phyloP scores from a whole-genome alignment of 30 jellyfish, hydroid and myxozoan species.

The Calvadosia cruxmelitensis region DNA sequence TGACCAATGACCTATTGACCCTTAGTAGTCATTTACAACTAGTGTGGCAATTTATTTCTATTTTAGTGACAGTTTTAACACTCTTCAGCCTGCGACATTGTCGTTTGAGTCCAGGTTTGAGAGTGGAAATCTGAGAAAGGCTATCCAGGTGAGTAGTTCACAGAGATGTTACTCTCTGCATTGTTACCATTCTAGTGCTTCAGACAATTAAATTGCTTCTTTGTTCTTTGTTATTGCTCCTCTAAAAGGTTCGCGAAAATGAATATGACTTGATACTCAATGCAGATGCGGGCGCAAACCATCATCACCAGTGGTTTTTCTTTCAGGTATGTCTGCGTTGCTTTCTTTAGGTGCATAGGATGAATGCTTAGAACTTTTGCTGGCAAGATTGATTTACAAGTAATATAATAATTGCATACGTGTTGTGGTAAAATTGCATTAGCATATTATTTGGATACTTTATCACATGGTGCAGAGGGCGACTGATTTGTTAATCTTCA shows the following conservation, averaged over 20 bases:
- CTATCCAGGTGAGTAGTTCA: constrained; percentile 52
- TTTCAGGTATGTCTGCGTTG: constrained; percentile 74
- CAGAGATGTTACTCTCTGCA: not conserved
- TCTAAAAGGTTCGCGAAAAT: constrained; percentile 40
- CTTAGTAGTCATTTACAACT: too few species aligned
- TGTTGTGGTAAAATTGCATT: too few species aligned
- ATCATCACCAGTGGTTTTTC: constrained; percentile 93
- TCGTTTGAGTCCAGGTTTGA: constrained; percentile 96
- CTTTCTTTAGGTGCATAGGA: too few species aligned
- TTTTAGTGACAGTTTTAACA: too few species aligned
- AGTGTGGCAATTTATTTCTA: too few species aligned
- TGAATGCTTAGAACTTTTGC: too few species aligned
- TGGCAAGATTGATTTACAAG: too few species aligned
- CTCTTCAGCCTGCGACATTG: constrained; percentile 32
- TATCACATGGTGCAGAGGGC: too few species aligned
- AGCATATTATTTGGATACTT: too few species aligned
- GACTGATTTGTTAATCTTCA: too few species aligned
- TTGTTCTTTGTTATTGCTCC: not conserved
- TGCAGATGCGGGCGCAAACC: constrained; percentile 61
- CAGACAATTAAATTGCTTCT: not conserved
- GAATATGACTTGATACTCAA: constrained; percentile 78
- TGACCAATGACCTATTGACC: too few species aligned
- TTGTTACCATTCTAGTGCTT: not conserved
- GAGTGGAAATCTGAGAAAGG: constrained; percentile 86
- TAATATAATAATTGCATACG: too few species aligned